A percentile compares a stretch with the other conserved stretches of the same genome.
phyloP scores from a whole-genome alignment of 1,140 invertebrate genomes.

The Anastatus disparis region DNA sequence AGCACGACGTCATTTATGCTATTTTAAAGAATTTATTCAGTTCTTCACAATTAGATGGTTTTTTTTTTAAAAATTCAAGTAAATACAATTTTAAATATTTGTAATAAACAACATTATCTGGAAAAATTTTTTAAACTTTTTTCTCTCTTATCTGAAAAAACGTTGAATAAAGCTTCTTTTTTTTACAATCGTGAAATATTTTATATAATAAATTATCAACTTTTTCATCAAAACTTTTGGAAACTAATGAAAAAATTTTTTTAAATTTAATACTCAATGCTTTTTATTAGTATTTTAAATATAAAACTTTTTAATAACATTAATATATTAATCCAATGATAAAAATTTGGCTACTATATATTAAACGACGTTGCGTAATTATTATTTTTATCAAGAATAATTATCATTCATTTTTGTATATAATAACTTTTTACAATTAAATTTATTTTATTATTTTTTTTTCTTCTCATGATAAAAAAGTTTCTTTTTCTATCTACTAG shows the following conservation, averaged over 20 bases:
- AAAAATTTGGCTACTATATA: slow-evolving; percentile 8
- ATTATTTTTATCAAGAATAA: slow-evolving; percentile 37
- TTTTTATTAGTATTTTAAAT: not conserved
- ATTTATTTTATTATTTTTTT: no score
- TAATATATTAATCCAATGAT: not conserved
- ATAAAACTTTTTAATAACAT: slow-evolving; percentile 12
- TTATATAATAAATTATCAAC: slow-evolving; percentile 8
- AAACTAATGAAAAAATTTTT: slow-evolving; percentile 2
- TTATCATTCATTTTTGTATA: slow-evolving; percentile 29
- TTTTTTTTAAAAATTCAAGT: not conserved
- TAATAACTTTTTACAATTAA: slow-evolving; percentile 30
- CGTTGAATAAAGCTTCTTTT: slow-evolving; percentile 3
- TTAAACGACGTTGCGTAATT: slow-evolving; percentile 15
- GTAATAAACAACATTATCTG: not conserved
- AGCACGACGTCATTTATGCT: not conserved
- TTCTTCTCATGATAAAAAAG: slow-evolving; percentile 19
- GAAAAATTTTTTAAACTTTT: not conserved
- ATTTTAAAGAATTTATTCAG: no score
- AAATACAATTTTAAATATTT: not conserved
- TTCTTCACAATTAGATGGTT: no score
- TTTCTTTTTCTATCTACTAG: not conserved
- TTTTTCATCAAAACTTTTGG: no score
- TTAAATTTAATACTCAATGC: not conserved
- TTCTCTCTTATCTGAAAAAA: not conserved
- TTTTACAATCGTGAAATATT: not conserved